Evolutionary conservation across 2,113 vertebrate species (phyloP).

Genomic region (Zosterops borbonicus): DNA sequence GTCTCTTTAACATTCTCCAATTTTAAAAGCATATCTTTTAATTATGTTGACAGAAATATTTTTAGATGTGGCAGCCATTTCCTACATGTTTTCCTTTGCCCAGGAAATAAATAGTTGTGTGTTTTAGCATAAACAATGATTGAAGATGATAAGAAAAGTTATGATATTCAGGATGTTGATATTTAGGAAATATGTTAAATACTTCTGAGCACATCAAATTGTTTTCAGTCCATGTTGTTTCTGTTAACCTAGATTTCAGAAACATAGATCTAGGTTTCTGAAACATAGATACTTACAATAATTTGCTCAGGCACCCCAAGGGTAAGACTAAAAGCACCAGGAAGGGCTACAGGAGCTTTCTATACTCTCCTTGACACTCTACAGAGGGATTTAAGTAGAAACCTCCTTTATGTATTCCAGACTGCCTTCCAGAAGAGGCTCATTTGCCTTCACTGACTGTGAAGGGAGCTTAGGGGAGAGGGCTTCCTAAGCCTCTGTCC

Average conservation of each 20-base stretch:
- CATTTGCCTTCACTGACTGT: background rate
- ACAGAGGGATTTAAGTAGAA: background rate
- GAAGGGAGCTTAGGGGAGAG: background rate
- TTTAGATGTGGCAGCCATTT: background rate
- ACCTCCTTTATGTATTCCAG: background rate
- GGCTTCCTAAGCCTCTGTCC: background rate
- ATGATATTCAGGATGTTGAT: background rate
- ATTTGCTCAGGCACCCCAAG: background rate
- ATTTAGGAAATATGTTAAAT: background rate
- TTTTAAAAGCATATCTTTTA: background rate
- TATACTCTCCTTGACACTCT: background rate
- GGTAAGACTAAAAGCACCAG: background rate
- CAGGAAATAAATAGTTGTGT: background rate
- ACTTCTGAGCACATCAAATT: background rate
- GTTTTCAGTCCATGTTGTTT: background rate
- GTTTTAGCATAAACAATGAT: background rate
- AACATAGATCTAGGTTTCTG: background rate
- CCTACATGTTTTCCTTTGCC: background rate
- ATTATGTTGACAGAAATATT: background rate
- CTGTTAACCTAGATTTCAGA: background rate
- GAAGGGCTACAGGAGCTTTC: background rate
- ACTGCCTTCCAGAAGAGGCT: background rate
- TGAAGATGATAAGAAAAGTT: background rate
- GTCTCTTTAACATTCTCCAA: background rate
- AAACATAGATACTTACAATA: background rate